A percentile compares a stretch with the other conserved stretches of the same genome.
Conservation (phyloP, 2,797 vertebrate genomes). For the Chrysocyon brachyurus region DNA sequence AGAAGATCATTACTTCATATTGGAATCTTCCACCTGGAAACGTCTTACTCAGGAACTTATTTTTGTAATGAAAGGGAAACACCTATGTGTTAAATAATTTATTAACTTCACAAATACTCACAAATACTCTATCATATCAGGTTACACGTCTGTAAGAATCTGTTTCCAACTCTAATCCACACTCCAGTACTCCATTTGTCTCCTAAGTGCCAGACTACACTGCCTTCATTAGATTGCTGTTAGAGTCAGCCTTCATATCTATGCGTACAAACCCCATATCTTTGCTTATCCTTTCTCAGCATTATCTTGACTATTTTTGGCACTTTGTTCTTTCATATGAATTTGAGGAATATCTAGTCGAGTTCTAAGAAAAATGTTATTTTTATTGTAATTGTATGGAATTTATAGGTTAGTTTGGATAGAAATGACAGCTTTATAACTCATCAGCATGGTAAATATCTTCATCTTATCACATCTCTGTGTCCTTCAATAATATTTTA, state of each 20-base stretch:
- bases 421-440: neutral
- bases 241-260: neutral
- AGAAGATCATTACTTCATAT: neutral
- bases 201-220: neutral
- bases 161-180: neutral
- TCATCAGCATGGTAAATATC: neutral
- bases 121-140: neutral
- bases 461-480: neutral
- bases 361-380: slow-evolving; percentile 7
- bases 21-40: neutral
- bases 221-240: neutral
- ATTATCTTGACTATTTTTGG: neutral
- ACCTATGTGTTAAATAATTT: neutral
- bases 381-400: neutral
- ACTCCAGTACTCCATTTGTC: neutral
- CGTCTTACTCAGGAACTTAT: neutral
- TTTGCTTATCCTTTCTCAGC: neutral
- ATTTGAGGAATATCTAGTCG: neutral
- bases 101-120: neutral
- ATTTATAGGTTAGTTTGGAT: neutral
- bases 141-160: neutral
- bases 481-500: neutral
- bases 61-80: neutral
- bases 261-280: fast-evolving
- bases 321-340: neutral